Evolutionary conservation across 2,888 invertebrate species (phyloP), one percentile per base, ranked within the genome.

Genomic region (Dryobotodes eremita): DNA sequence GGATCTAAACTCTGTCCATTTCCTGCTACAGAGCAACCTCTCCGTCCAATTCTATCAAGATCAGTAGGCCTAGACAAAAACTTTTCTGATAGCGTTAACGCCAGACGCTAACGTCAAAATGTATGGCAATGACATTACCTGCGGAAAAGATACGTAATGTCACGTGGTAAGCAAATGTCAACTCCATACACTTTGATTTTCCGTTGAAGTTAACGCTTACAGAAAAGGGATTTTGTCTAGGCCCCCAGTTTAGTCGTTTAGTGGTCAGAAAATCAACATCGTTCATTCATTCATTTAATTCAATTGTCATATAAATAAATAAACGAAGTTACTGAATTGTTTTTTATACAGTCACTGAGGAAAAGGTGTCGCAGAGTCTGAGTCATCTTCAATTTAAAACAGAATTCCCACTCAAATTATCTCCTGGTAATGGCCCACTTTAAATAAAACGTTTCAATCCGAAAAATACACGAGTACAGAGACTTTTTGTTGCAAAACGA

Each of bases 351-450:
- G 17, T 68, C 59, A 42, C 11, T n/a, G 5, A 68, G 20, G 0
- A 50, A 71, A 65, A 65, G 36, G 11, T 72, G 69, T 26, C 10
- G 13, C 15, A 15, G 15, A 62, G 62, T 23, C 20, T 53, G 75
- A 69, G 31, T 66, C 50, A 23, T 36, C 20, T 68, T 71, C 31
- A 42, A 48, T 80, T 59, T 50, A 50, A n/a, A 26, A 64, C 26
- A 69, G 57, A 71, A 71, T 64, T 79, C 76, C 72, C 55, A 76
- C 72, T 79, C 69, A 82, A 82, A 83, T 85, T 64, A 73, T 74
- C 23, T 74, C 17, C 48, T 8, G 50, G 42, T 85, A 75, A 77
- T 68, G 71, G 68, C 26, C 68, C 68, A 77, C 71, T 85, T 77
- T 71, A 80, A 83, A 72, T 73, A 64, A 75, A 84, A 69, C 26